Evolutionary conservation across 2,888 invertebrate species (phyloP).

Genomic region (Netelia melanura): DNA sequence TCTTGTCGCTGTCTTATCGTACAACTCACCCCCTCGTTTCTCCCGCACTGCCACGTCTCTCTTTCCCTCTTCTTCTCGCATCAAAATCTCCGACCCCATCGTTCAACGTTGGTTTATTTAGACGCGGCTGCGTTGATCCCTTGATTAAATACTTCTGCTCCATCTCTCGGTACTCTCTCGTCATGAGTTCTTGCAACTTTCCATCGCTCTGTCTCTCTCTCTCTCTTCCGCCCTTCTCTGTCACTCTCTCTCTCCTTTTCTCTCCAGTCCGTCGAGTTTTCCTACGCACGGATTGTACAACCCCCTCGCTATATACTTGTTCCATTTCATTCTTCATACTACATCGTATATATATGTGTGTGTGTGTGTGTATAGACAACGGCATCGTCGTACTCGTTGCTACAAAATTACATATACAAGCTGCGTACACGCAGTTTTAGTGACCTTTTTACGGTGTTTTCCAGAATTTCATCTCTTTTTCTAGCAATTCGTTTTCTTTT

Average conservation of each 20-base stretch:
- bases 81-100: conserved; percentile 80
- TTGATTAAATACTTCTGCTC: conserved; percentile 81
- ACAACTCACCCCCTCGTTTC: conserved; percentile 38
- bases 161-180: conserved; percentile 66
- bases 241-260: conserved; percentile 7
- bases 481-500: background rate
- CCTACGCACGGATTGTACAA: background rate
- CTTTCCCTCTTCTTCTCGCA: conserved; percentile 55
- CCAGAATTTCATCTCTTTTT: background rate
- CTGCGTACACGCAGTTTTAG: background rate
- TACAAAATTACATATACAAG: background rate
- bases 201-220: conserved; percentile 28
- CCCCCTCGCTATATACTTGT: background rate
- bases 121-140: conserved; percentile 79
- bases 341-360: background rate
- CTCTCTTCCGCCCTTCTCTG: background rate
- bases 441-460: background rate
- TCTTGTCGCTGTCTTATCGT: conserved; percentile 74
- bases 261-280: conserved; percentile 9
- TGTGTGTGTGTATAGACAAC: background rate
- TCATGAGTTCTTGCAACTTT: conserved; percentile 47
- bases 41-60: background rate
- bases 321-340: background rate
- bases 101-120: conserved; percentile 81
- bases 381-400: background rate